phyloP scores from a whole-genome alignment of 2,797 vertebrate species.

The Gephyroberyx darwinii region DNA sequence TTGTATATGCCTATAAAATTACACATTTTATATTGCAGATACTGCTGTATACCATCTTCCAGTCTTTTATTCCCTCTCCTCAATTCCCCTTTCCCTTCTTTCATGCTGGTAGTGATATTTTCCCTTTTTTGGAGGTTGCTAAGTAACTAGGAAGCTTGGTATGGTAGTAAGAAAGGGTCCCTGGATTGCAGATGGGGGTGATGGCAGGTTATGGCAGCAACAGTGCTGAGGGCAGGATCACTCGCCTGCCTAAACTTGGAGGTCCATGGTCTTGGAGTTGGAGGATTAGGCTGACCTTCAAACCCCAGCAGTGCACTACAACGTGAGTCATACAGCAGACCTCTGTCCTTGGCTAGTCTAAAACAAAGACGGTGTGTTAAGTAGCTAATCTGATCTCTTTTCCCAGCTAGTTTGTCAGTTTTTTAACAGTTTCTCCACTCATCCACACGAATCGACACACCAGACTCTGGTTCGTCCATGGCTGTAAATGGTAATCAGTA shows the following conservation, averaged over 20 bases:
- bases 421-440: conserved; percentile 28
- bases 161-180: conserved; percentile 37
- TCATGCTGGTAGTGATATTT: conserved; percentile 1
- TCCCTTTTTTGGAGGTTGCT: conserved; percentile 56
- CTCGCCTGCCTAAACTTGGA: conserved; percentile 25
- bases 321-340: conserved; percentile 49
- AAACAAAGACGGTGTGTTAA: neutral
- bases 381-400: conserved; percentile 17
- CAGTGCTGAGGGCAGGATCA: conserved; percentile 38
- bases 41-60: conserved; percentile 26
- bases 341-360: conserved; percentile 30
- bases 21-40: conserved; percentile 51
- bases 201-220: conserved; percentile 15
- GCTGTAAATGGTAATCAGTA: conserved; percentile 73
- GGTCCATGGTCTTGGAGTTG: conserved; percentile 31
- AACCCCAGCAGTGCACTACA: conserved; percentile 22
- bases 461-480: conserved; percentile 60
- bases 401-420: conserved; percentile 5
- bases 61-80: conserved; percentile 34
- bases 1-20: conserved; percentile 67
- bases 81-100: conserved; percentile 10
- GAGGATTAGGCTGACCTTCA: conserved; percentile 44
- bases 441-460: conserved; percentile 41
- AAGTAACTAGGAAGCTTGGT: conserved; percentile 60
- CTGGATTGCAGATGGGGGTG: conserved; percentile 16